Conservation (phyloP, 2,888 invertebrate genomes). For the Idaea aversata region DNA sequence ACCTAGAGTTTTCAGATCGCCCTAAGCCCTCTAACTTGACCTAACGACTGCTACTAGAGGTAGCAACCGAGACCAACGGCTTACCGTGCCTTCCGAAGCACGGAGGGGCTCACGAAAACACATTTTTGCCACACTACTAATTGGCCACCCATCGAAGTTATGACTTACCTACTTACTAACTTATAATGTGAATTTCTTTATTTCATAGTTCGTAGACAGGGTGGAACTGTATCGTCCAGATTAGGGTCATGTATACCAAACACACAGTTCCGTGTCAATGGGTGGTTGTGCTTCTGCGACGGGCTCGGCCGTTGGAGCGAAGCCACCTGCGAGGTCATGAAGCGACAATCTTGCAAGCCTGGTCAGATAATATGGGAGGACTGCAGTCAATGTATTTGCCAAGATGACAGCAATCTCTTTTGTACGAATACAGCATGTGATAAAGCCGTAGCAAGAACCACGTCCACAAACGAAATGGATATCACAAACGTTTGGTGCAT, state of each 20-base stretch:
- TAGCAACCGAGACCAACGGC: no score
- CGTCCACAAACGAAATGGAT: conserved; percentile 11
- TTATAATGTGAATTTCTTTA: conserved; percentile 8
- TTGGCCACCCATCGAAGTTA: no score
- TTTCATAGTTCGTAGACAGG: conserved; percentile 8
- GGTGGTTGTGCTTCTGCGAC: conserved; percentile 56
- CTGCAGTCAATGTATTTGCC: conserved; percentile 64
- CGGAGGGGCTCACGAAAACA: no score
- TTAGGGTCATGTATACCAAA: conserved; percentile 63
- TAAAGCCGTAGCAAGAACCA: conserved; percentile 19
- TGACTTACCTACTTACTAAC: no score
- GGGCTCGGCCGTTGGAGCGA: conserved; percentile 52
- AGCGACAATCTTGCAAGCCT: conserved; percentile 48
- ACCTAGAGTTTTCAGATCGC: no score
- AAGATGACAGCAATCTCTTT: conserved; percentile 49
- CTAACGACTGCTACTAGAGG: no score
- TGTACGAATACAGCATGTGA: conserved; percentile 54
- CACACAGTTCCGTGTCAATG: conserved; percentile 55
- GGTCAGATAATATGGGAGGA: conserved; percentile 60
- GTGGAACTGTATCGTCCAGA: neutral
- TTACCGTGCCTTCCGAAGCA: no score
- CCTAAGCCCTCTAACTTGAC: no score
- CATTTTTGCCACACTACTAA: no score
- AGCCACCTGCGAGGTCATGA: conserved; percentile 45
- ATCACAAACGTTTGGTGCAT: conserved; percentile 42